These are phyloP conservation scores for Ptychochromis oligacanthus DNA, from an alignment of 2,113 vertebrate species.

Conservation along the genomic window DNA sequence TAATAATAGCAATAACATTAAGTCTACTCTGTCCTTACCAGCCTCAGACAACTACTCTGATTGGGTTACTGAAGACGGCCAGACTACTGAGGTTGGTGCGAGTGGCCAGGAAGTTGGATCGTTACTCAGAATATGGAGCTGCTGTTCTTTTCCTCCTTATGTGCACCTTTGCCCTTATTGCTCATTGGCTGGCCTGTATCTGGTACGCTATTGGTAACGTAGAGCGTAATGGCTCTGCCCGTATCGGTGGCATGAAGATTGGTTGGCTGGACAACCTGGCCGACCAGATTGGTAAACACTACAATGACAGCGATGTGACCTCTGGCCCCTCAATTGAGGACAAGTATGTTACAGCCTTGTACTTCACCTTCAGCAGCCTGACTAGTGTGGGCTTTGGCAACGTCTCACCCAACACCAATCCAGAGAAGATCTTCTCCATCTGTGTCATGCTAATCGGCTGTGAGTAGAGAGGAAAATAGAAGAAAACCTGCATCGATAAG, in stretches of 20 bases:
- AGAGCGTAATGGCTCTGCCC: slow-evolving; percentile 89
- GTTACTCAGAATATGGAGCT: slow-evolving; percentile 92
- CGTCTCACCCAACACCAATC: slow-evolving; percentile 98
- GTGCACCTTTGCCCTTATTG: slow-evolving; percentile 95
- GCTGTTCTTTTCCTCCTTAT: slow-evolving; percentile 94
- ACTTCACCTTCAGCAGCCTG: slow-evolving; percentile 99
- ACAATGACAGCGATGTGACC: slow-evolving; percentile 86
- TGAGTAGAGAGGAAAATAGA: slow-evolving; percentile 79
- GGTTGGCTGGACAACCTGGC: slow-evolving; percentile 98
- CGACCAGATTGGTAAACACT: slow-evolving; percentile 93
- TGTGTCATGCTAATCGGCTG: slow-evolving; percentile 99
- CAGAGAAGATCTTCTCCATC: slow-evolving; percentile 99
- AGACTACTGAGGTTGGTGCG: slow-evolving; percentile 91
- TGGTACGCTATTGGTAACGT: slow-evolving; percentile 96
- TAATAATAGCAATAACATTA: not conserved
- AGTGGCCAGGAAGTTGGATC: slow-evolving; percentile 92
- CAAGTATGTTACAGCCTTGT: slow-evolving; percentile 97
- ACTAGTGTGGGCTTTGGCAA: slow-evolving; percentile 98
- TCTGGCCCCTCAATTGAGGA: slow-evolving; percentile 95
- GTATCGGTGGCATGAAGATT: slow-evolving; percentile 84
- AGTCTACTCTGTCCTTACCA: slow-evolving; percentile 23
- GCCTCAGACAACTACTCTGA: slow-evolving; percentile 86
- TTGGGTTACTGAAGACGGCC: slow-evolving; percentile 94
- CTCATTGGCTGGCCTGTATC: slow-evolving; percentile 95
- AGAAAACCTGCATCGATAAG: too few species aligned